Evolutionary conservation across 53 echinoderm and acorn worm genomes (phyloP).

Genomic region (Actinopyga echinites): DNA sequence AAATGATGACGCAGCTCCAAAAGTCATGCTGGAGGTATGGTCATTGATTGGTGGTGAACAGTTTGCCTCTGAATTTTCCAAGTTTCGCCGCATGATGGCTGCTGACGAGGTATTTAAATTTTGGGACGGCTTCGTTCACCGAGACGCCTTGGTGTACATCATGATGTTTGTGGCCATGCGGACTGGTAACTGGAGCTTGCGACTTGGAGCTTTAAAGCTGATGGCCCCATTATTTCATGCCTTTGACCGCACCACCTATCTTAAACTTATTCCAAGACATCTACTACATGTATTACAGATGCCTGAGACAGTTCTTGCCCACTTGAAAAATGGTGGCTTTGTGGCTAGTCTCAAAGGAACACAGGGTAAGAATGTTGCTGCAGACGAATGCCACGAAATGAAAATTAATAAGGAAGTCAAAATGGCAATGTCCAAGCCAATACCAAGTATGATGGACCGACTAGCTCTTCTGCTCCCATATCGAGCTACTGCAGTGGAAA

Average conservation of each 20-base stretch:
- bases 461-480: constrained; percentile 45
- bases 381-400: constrained; percentile 52
- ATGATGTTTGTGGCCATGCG: constrained; percentile 27
- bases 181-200: constrained; percentile 43
- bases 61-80: neutral
- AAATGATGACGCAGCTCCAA: too few species aligned
- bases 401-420: constrained; percentile 46
- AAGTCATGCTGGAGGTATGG: neutral
- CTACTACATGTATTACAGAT: constrained; percentile 40
- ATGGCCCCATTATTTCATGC: constrained; percentile 4
- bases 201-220: constrained; percentile 33
- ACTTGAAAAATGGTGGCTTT: constrained; percentile 45
- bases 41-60: constrained; percentile 1
- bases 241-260: constrained; percentile 45
- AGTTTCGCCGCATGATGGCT: neutral
- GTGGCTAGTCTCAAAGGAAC: constrained; percentile 27
- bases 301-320: constrained; percentile 30
- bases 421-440: constrained; percentile 34
- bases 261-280: constrained; percentile 34
- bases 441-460: constrained; percentile 1
- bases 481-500: constrained; percentile 23
- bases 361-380: constrained; percentile 16
- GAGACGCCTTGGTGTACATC: constrained; percentile 12
- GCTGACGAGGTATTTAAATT: constrained; percentile 4
- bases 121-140: constrained; percentile 47